Conservation (phyloP, 2,797 vertebrate genomes). For the Australoheros facetus region DNA sequence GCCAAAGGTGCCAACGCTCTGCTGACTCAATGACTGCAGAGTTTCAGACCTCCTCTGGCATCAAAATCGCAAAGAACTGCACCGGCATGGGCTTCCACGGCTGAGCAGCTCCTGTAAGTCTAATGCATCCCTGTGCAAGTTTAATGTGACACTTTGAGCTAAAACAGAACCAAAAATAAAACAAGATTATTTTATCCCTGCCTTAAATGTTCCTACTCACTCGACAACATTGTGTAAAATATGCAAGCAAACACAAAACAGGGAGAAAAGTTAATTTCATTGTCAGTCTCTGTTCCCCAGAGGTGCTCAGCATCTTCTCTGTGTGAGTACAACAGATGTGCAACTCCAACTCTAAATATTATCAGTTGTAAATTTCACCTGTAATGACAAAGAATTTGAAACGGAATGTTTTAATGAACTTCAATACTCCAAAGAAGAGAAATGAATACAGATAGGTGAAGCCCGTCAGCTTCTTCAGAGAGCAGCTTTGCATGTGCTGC, state of each 20-base stretch:
- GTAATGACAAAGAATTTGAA: neutral
- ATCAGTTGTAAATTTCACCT: neutral
- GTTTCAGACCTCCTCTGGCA: neutral
- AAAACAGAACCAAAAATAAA: too few relatives aligned
- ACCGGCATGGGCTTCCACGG: neutral
- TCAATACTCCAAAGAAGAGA: neutral
- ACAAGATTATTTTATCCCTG: too few relatives aligned
- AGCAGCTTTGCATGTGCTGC: neutral
- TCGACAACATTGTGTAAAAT: neutral
- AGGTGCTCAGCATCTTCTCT: neutral
- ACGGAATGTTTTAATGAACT: neutral
- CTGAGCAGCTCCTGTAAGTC: neutral
- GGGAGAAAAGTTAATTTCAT: neutral
- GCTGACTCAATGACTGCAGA: neutral
- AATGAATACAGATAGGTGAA: neutral
- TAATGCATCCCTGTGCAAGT: neutral
- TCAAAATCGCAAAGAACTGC: neutral
- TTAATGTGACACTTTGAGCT: too few relatives aligned
- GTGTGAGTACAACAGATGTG: rapidly evolving
- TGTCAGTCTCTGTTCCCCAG: neutral
- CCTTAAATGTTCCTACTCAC: neutral
- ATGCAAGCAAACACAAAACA: neutral
- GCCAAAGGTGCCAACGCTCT: neutral
- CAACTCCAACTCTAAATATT: neutral
- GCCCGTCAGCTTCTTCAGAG: neutral